Evolutionary conservation across 2,797 vertebrate genomes (phyloP).

Genomic region (Rhinoraja longicauda): DNA sequence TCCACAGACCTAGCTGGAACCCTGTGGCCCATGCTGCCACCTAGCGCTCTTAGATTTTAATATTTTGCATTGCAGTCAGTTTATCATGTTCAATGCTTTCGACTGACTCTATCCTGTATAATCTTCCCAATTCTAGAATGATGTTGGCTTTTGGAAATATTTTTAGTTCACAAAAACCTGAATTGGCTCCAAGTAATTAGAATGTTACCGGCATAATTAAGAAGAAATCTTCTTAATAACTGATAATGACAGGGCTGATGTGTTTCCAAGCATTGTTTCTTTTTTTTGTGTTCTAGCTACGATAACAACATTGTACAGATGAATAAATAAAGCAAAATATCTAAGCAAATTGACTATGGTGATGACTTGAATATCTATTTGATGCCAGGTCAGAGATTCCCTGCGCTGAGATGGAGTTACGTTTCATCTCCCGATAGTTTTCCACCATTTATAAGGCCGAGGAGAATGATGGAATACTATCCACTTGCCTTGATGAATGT

Average conservation of each 20-base stretch:
- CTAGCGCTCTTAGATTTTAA: constrained; percentile 22
- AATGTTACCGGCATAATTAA: background rate
- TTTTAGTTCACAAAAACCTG: background rate
- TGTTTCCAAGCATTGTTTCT: background rate
- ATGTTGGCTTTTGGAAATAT: background rate
- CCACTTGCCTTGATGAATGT: too few relatives aligned
- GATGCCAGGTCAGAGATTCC: background rate
- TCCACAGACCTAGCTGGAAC: background rate
- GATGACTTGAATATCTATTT: background rate
- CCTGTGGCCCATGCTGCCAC: constrained; percentile 22
- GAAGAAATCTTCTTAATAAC: background rate
- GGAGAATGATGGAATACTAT: too few relatives aligned
- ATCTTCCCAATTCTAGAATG: background rate
- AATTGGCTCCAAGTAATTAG: background rate
- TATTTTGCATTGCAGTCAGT: background rate
- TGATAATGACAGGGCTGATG: background rate
- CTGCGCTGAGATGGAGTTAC: background rate
- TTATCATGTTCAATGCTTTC: background rate
- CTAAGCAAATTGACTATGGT: background rate
- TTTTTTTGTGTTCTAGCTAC: background rate
- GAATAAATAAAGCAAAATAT: background rate
- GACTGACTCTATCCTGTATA: background rate
- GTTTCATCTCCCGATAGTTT: background rate
- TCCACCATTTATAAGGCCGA: too few relatives aligned
- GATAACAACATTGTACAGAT: background rate